Base-by-base conservation (phyloP, 2,113 vertebrate species). In the Pungitius pungitius region DNA sequence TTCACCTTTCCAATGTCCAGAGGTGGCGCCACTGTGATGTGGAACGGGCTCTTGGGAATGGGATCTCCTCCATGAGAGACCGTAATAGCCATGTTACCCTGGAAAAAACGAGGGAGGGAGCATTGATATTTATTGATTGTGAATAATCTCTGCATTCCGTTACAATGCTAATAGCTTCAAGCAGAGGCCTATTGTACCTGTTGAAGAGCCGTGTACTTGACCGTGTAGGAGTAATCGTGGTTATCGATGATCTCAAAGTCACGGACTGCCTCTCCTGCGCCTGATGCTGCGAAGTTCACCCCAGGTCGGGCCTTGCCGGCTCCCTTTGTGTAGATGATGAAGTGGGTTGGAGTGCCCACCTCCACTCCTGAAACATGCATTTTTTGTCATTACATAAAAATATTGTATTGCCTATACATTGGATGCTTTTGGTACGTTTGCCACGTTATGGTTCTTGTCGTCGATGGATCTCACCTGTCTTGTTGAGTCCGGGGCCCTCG, bases 171-270 rank as follows among this genome's bases (percentile, higher is more conserved):
- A 30, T 67, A 27, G 27, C 73, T 63, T 71, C 9, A 56, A 77
- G 58, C 55, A 55, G 73, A 81, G 27, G 22, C 73, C 26, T 9
- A 1, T 71, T 56, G 43, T 77, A 97, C 97, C 96, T 98, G 95
- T 85, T 96, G 95, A 56, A 97, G 86, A 0, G 97, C 94, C 0
- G 95, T 97, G 91, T 98, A 98, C 87, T 96, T 97, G 87, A 98
- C 96, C 0, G 97, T 98, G 93, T 97, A 96, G 69, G 96, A 96
- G 77, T 97, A 98, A 89, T 98, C 96, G 0, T 98, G 97, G 73
- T 98, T 98, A 91, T 98, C 97, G 8, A 97, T 96, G 87, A 98
- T 95, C 86, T 98, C 96, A 67, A 97, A 97, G 93, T 98, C 96
- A 9, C 93, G 90, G 20, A 97, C 95, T 0, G 93, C 95, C 3